phyloP scores from a whole-genome alignment of 2,113 vertebrate species.

The Abramis brama region DNA sequence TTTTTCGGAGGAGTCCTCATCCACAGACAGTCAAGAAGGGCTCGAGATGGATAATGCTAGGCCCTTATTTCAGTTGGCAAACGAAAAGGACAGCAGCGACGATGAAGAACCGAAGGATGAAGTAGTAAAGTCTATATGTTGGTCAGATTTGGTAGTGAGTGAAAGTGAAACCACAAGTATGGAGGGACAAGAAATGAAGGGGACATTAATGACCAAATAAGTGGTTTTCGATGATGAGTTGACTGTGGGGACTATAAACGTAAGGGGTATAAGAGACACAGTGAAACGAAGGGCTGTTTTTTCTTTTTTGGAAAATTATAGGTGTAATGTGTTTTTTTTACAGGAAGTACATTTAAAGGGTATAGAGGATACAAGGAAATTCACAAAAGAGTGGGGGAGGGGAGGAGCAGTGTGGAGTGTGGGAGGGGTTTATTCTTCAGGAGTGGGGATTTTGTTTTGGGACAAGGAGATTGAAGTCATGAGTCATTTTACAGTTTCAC shows the following conservation, averaged over 20 bases:
- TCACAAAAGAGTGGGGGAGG: neutral
- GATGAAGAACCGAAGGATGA: neutral
- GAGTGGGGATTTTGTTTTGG: constrained; percentile 7
- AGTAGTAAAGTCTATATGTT: neutral
- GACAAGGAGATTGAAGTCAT: neutral
- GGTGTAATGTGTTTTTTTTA: neutral
- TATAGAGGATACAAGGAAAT: neutral
- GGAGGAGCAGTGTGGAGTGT: neutral
- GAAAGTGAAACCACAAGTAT: neutral
- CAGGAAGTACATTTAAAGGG: neutral
- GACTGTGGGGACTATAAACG: neutral
- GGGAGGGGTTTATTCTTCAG: constrained; percentile 6
- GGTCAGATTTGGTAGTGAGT: neutral
- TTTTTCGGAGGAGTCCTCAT: neutral
- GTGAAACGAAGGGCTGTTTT: neutral
- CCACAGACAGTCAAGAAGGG: neutral
- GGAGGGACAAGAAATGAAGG: neutral
- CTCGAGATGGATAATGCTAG: neutral
- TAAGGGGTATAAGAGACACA: neutral
- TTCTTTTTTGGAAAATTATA: neutral
- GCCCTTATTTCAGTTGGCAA: neutral
- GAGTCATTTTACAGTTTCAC: neutral
- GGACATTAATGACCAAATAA: neutral
- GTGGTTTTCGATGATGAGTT: neutral
- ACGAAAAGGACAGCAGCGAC: neutral